A percentile compares a stretch with the other conserved stretches of the same genome.
phyloP scores from a whole-genome alignment of 64 coral and sea anemone species.

The Montipora sp. region DNA sequence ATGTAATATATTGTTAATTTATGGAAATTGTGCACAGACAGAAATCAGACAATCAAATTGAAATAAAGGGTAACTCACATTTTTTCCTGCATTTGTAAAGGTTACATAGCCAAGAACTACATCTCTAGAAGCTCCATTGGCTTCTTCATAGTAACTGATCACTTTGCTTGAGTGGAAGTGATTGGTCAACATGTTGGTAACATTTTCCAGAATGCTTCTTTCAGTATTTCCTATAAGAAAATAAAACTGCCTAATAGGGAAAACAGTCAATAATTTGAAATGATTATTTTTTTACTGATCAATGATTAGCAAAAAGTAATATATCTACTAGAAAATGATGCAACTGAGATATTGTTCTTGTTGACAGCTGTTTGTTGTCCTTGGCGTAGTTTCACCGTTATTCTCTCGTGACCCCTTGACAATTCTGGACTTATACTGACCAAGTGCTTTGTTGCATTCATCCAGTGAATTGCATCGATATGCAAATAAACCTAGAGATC shows the following conservation, averaged over 20 bases:
- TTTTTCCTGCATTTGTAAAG: background rate
- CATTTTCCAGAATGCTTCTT: background rate
- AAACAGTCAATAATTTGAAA: background rate
- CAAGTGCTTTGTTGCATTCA: background rate
- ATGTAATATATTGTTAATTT: background rate
- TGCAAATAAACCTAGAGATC: background rate
- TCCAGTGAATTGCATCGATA: background rate
- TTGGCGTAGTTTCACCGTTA: slow-evolving; percentile 12
- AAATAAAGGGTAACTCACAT: background rate
- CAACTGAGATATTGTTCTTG: slow-evolving; percentile 47
- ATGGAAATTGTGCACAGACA: too few relatives aligned
- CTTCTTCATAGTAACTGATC: background rate
- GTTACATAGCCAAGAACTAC: background rate
- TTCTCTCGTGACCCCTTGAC: background rate
- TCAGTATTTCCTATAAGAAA: slow-evolving; percentile 13
- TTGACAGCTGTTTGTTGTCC: slow-evolving; percentile 60
- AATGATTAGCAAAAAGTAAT: background rate
- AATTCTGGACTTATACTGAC: background rate
- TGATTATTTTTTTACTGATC: too few relatives aligned
- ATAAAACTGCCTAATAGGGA: background rate
- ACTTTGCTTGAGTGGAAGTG: background rate
- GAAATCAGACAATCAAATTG: background rate
- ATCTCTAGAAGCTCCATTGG: background rate
- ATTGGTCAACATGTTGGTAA: background rate
- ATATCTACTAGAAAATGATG: background rate